Base-by-base conservation (phyloP, 1,140 invertebrate genomes). In the Aphaenogaster ashmeadi region DNA sequence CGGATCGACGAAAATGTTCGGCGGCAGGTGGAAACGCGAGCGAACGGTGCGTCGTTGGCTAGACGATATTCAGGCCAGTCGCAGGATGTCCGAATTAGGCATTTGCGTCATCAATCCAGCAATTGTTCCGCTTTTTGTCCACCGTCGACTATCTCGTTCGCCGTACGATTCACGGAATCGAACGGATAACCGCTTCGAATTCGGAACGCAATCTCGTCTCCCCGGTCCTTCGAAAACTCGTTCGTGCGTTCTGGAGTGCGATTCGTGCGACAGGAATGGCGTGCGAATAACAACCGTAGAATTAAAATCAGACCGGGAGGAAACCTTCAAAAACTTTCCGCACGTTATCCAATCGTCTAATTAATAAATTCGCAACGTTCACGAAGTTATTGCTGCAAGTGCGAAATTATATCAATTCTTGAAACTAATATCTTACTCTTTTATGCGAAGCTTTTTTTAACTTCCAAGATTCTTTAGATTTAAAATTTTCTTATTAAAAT, bases 61-160 rank as follows among this genome's bases (percentile, higher is more conserved):
- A 27, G 27, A 47, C 27, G 60, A 62, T 64, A 91, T 91, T 54
- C 81, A 90, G 87, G 87, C 50, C 89, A 88, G 21, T 77, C 52
- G 86, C 88, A 89, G 91, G 91, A 91, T 89, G 88, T 91, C 79
- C 89, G 88, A 91, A 91, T 91, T 91, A 90, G 88, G 88, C 72
- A 77, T 88, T 79, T 88, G 88, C 91, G 91, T 91, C 89, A 91
- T 67, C 56, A 18, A 71, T 33, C 74, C 80, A 83, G 72, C 91
- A 91, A 91, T 91, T 91, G 89, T 88, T 90, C 83, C 75, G 81
- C 80, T 89, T 84, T 77, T 74, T 66, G 87, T 72, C 58, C 85
- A 81, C 44, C 66, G 77, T 67, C 47, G 69, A 44, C 77, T 60
- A 41, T 54, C 38, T 60, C 62, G 6, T 36, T 47, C 67, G 41